These are phyloP conservation scores for Megalonaias nervosa DNA, from an alignment of 1,140 invertebrate species.

Conservation along the genomic window DNA sequence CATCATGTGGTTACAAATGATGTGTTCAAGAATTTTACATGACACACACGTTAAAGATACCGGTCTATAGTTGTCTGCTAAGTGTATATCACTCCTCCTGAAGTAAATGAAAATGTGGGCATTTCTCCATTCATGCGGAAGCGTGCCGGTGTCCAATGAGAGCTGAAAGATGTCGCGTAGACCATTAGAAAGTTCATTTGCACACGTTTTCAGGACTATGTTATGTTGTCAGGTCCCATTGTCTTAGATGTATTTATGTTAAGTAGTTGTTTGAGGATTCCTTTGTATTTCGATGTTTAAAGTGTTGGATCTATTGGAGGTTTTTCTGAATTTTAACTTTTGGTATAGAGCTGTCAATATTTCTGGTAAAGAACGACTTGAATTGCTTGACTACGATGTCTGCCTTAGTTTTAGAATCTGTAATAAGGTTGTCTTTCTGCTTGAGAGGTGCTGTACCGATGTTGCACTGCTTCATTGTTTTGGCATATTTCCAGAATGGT, in stretches of 20 bases:
- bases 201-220: slow-evolving; percentile 11
- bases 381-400: slow-evolving; percentile 27
- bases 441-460: slow-evolving; percentile 33
- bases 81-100: slow-evolving; percentile 29
- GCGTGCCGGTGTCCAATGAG: neutral
- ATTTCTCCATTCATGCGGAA: slow-evolving; percentile 18
- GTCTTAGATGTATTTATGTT: slow-evolving; percentile 12
- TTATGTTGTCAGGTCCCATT: slow-evolving; percentile 12
- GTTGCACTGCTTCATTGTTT: slow-evolving; percentile 33
- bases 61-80: slow-evolving; percentile 12
- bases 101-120: slow-evolving; percentile 31
- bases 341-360: neutral
- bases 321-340: neutral
- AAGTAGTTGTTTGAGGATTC: slow-evolving; percentile 6
- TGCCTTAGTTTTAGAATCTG: slow-evolving; percentile 3
- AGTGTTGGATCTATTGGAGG: neutral
- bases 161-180: slow-evolving; percentile 13
- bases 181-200: slow-evolving; percentile 1
- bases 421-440: slow-evolving; percentile 10
- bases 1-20: no score
- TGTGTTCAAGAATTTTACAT: no score
- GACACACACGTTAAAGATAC: no score
- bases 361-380: slow-evolving; percentile 1
- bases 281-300: neutral
- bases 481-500: slow-evolving; percentile 42